Evolutionary conservation across 2,888 invertebrate genomes (phyloP), one percentile per base, ranked within the genome.

Genomic region (Epirrhoe alternata): DNA sequence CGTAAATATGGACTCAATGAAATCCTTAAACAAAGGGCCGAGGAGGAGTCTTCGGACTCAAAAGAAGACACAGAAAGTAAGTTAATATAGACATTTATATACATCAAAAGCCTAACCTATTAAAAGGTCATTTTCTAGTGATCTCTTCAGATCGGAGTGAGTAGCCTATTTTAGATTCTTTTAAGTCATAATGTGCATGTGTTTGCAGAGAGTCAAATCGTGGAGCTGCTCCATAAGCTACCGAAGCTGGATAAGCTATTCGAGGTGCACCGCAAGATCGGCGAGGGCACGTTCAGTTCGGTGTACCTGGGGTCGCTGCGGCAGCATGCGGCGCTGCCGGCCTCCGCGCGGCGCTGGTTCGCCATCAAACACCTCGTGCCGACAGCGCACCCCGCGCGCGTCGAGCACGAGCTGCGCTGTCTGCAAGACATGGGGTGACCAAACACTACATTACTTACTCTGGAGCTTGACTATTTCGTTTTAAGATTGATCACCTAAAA

Each of bases 331-430:
- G 65, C 70, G 6, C 72, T 94, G 68, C 84, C 92, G 0, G 84
- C 88, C 0, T 72, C 85, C 6, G 82, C 89, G 61, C 94, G 94
- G 56, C 93, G 95, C 72, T 94, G 95, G 86, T 97, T 96, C 89
- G 98, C 98, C 2, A 94, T 98, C 64, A 98, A 98, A 84, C 97
- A 97, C 89, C 94, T 98, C 56, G 96, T 97, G 73, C 98, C 98
- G 5, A 98, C 97, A 1, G 96, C 97, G 70, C 97, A 97, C 84
- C 97, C 97, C 0, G 95, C 95, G 53, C 94, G 97, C 69, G 96
- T 98, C 61, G 96, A 96, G 81, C 96, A 96, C 77, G 98, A 98
- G 89, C 88, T 98, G 60, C 94, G 95, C 72, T 98, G 97, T 82
- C 94, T 98, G 74, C 95, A 95, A 76, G 94, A 96, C 72, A 96